These are phyloP conservation scores for Psophia crepitans DNA, from an alignment of 2,113 vertebrate species.

Conservation along the genomic window DNA sequence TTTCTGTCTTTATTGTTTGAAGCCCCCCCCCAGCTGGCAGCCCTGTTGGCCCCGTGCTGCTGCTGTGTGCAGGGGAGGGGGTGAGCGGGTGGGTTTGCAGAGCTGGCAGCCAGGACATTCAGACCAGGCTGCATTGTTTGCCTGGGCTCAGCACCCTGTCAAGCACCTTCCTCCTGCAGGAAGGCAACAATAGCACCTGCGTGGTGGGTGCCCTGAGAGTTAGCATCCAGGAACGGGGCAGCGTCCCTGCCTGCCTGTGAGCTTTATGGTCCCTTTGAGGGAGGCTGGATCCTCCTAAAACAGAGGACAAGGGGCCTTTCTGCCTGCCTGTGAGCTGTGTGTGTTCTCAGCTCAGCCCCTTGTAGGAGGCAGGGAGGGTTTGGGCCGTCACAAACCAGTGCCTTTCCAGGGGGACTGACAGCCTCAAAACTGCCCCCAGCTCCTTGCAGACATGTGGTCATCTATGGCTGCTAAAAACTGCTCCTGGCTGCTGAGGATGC, in stretches of 20 bases:
- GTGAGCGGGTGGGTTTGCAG: neutral
- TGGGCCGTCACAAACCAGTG: neutral
- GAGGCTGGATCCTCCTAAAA: neutral
- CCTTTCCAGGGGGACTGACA: neutral
- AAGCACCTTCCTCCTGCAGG: neutral
- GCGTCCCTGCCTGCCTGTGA: neutral
- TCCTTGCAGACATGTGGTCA: accelerated
- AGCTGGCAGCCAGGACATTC: neutral
- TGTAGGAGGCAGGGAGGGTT: neutral
- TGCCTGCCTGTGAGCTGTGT: neutral
- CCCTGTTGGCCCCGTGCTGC: neutral
- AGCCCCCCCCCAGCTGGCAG: neutral
- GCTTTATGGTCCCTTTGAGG: neutral
- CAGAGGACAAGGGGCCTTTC: neutral
- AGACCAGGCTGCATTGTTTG: neutral
- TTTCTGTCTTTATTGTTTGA: neutral
- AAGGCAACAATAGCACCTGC: neutral
- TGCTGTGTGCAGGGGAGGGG: neutral
- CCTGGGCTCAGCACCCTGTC: accelerated
- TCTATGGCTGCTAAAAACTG: neutral
- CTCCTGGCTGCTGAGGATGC: neutral
- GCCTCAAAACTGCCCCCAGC: neutral
- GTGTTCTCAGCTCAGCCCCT: neutral
- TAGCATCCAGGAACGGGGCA: neutral
- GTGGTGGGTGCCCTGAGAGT: neutral